Percentiles rank a stretch among this genome's conserved stretches.
phyloP scores from a whole-genome alignment of 2,888 invertebrate genomes.

The Cataglyphis albicans region DNA sequence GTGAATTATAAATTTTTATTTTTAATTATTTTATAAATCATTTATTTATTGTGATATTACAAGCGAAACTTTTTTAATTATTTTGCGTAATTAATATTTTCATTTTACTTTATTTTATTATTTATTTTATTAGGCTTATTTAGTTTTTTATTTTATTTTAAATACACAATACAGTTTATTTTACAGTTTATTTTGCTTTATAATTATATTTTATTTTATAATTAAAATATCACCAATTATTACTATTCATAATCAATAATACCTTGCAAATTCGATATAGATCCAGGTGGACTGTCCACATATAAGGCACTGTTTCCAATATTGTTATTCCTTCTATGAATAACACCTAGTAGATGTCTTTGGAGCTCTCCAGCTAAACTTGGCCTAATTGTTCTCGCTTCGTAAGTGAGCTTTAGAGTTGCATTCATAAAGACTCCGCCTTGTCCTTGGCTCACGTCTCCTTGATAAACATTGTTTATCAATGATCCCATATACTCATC shows the following conservation, averaged over 20 bases:
- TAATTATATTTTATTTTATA: not conserved
- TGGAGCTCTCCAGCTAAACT: constrained; percentile 92
- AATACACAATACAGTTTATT: not conserved
- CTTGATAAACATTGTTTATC: constrained; percentile 92
- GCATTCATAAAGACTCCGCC: constrained; percentile 94
- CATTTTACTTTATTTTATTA: too few relatives aligned
- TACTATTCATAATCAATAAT: constrained; percentile 16
- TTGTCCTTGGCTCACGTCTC: constrained; percentile 89
- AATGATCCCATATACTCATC: constrained; percentile 94
- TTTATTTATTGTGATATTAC: not conserved
- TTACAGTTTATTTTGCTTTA: not conserved
- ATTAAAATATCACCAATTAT: not conserved
- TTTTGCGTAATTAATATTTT: not conserved
- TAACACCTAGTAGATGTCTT: constrained; percentile 93
- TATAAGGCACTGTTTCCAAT: constrained; percentile 95
- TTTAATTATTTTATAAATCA: not conserved
- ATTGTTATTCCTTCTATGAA: constrained; percentile 94
- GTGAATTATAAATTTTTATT: not conserved
- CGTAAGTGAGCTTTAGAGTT: constrained; percentile 90
- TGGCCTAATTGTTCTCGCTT: constrained; percentile 88
- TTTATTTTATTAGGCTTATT: too few relatives aligned
- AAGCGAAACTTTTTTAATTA: not conserved
- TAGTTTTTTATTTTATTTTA: not conserved
- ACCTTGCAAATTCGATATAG: constrained; percentile 92
- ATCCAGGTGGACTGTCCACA: constrained; percentile 93